Evolutionary conservation across 2,113 vertebrate genomes (phyloP), one percentile per base, ranked within the genome.

Genomic region (Aptenodytes patagonicus): DNA sequence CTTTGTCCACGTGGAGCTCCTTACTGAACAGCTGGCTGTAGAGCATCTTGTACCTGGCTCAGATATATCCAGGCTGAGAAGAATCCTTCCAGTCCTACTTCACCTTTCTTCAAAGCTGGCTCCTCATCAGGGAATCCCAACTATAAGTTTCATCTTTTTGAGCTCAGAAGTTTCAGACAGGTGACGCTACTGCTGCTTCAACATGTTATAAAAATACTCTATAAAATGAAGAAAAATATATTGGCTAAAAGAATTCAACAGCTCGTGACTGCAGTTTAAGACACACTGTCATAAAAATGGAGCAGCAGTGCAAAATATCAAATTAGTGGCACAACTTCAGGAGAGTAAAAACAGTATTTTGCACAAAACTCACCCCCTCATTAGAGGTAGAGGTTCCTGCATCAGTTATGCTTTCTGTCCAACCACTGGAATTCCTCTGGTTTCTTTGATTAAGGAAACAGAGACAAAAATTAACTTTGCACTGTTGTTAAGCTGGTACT

Each of bases 191-290:
- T 81, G 58, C 52, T 81, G 68, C 76, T 96, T 78, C 89, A 64
- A 86, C 29, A 38, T 70, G 60, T 89, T 95, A 68, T 87, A 75
- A 85, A 97, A 96, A 91, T 93, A 94, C 40, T 90, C 40, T 54
- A 40, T 72, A 86, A 92, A 85, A 88, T 31, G 78, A 89, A 95
- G 95, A 49, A 32, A 66, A 36, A 83, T 22, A 38, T 11, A 68
- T 31, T 70, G 85, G 65, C 51, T 79, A 34, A 58, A 92, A 82
- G 14, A 88, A 84, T 62, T 80, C 71, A 90, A 75, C 42, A 71
- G 61, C 47, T 88, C 8, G 0, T 83, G 36, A 46, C 26, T 58
- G 65, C 58, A 79, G 40, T 40, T 82, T 64, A 82, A 93, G 52
- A 31, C 7, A 42, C 36, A 11, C 21, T 79, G 57, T 79, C 71